phyloP scores from a whole-genome alignment of 2,888 invertebrate genomes.

The Meta bourneti region DNA sequence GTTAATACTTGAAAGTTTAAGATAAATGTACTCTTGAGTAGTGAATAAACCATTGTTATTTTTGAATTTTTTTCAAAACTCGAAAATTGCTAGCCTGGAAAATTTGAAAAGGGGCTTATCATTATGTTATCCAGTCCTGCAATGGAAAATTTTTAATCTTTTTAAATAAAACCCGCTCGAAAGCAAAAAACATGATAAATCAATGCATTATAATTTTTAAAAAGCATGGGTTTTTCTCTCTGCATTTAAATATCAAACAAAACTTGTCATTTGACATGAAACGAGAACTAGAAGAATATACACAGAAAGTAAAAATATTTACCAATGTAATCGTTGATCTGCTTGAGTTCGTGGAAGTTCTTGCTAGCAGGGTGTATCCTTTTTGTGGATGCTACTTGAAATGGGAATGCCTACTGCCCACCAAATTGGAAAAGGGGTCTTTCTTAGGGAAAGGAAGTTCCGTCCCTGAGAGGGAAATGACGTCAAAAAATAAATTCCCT shows the following conservation, averaged over 20 bases:
- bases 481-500: conserved; percentile 23
- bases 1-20: too few species aligned
- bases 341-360: not conserved
- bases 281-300: not conserved
- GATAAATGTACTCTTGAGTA: too few species aligned
- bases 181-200: too few species aligned
- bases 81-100: too few species aligned
- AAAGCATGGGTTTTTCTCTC: not conserved
- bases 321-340: not conserved
- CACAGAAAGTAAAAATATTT: not conserved
- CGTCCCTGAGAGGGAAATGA: not conserved
- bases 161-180: too few species aligned
- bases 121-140: too few species aligned
- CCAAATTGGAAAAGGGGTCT: conserved; percentile 15
- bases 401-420: not conserved
- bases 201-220: too few species aligned
- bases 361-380: not conserved
- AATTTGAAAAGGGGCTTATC: too few species aligned
- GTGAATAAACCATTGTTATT: too few species aligned
- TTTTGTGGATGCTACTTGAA: not conserved
- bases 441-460: not conserved
- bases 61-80: too few species aligned
- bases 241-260: not conserved
- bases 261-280: not conserved
- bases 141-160: too few species aligned